phyloP scores from a whole-genome alignment of 2,113 vertebrate genomes.

The Oryzias woworae region DNA sequence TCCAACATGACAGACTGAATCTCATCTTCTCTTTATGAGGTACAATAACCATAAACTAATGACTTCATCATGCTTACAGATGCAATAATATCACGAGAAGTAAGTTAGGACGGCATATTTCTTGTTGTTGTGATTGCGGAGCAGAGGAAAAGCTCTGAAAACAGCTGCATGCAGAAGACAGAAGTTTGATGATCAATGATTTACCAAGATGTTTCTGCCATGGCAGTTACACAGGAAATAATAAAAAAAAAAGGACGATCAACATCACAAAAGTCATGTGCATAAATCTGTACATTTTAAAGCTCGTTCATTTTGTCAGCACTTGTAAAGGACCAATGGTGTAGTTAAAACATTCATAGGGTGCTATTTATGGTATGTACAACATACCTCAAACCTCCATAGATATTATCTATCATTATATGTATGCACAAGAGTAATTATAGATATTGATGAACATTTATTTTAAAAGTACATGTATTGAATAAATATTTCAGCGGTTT shows the following conservation, averaged over 20 bases:
- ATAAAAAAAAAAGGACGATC: not conserved
- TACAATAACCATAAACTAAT: slow-evolving; percentile 49
- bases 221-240: no score
- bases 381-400: no score
- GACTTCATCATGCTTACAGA: slow-evolving; percentile 49
- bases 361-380: no score
- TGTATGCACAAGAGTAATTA: no score
- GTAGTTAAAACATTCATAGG: not conserved
- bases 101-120: slow-evolving; percentile 40
- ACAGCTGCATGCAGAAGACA: no score
- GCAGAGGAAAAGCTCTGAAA: no score
- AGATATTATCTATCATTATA: no score
- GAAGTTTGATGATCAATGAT: no score
- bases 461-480: no score
- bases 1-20: slow-evolving; percentile 25
- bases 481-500: no score
- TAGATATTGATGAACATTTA: no score
- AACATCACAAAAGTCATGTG: not conserved
- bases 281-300: not conserved
- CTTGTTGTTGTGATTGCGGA: slow-evolving; percentile 12
- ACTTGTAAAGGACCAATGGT: not conserved
- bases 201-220: no score
- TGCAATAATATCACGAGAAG: slow-evolving; percentile 12
- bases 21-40: slow-evolving; percentile 37
- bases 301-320: not conserved